Conservation (phyloP, 1,140 invertebrate genomes). For the Leucophenga varia region DNA sequence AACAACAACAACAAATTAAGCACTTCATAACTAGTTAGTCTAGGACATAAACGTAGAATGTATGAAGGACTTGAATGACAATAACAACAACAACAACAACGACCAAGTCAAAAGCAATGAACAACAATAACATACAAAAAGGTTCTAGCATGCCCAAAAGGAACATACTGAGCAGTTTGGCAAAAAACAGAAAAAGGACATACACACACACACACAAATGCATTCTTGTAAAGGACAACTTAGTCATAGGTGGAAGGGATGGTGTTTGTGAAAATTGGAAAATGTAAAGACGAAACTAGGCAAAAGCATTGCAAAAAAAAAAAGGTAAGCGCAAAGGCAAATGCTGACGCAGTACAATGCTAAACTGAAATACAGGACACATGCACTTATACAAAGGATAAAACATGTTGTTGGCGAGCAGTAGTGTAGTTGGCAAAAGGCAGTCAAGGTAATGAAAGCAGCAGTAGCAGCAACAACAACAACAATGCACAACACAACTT, state of each 20-base stretch:
- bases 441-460: constrained; percentile 25
- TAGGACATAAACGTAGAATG: no score
- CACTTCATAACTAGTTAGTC: no score
- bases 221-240: no score
- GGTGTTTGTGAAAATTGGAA: constrained; percentile 20
- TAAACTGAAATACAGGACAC: neutral
- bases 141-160: no score
- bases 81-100: no score
- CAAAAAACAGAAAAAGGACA: constrained; percentile 49
- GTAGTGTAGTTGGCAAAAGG: constrained; percentile 32
- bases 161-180: no score
- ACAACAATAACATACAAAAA: no score
- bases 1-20: no score
- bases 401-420: neutral
- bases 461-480: constrained; percentile 19
- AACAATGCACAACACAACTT: constrained; percentile 24
- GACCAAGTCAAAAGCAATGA: no score
- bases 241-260: no score
- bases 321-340: constrained; percentile 24
- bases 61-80: no score
- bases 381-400: constrained; percentile 1
- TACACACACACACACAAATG: constrained; percentile 6
- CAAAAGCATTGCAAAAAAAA: constrained; percentile 25
- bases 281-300: constrained; percentile 26
- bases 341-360: constrained; percentile 19